Evolutionary conservation across 1,140 invertebrate genomes (phyloP).

Genomic region (Ctenoplectra terminalis): DNA sequence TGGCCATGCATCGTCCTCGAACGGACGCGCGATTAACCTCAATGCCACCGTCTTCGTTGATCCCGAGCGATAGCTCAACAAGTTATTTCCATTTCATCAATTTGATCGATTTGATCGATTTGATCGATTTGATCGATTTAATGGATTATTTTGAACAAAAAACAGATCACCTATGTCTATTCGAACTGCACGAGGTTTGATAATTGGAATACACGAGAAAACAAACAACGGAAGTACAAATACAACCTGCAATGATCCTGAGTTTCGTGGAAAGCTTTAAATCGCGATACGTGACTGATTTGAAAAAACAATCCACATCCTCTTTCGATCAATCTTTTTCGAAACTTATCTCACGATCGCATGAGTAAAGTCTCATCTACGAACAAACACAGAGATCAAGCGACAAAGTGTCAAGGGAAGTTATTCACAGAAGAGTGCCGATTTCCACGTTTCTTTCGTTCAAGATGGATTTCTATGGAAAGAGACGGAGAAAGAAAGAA

Average conservation of each 20-base stretch:
- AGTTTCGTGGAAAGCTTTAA: too few relatives aligned
- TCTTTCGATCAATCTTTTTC: neutral
- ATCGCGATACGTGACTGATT: too few relatives aligned
- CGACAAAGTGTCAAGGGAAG: too few relatives aligned
- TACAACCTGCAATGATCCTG: too few relatives aligned
- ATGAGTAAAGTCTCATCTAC: too few relatives aligned
- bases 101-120: conserved; percentile 5
- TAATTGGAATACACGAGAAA: too few relatives aligned
- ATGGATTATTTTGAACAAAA: conserved; percentile 17
- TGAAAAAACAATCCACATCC: too few relatives aligned
- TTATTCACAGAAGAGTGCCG: neutral
- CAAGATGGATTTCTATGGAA: conserved; percentile 16
- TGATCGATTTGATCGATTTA: neutral
- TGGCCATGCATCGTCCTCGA: neutral
- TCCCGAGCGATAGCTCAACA: neutral
- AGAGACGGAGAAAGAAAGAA: neutral
- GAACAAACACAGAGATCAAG: too few relatives aligned
- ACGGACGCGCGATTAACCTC: conserved; percentile 8
- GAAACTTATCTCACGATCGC: neutral
- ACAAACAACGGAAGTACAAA: too few relatives aligned
- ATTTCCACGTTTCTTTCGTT: neutral
- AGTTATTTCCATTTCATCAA: conserved; percentile 7
- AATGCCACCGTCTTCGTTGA: neutral
- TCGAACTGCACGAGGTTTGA: neutral
- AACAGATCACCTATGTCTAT: neutral